phyloP scores from a whole-genome alignment of 2,113 vertebrate genomes.

The Chroicocephalus ridibundus region DNA sequence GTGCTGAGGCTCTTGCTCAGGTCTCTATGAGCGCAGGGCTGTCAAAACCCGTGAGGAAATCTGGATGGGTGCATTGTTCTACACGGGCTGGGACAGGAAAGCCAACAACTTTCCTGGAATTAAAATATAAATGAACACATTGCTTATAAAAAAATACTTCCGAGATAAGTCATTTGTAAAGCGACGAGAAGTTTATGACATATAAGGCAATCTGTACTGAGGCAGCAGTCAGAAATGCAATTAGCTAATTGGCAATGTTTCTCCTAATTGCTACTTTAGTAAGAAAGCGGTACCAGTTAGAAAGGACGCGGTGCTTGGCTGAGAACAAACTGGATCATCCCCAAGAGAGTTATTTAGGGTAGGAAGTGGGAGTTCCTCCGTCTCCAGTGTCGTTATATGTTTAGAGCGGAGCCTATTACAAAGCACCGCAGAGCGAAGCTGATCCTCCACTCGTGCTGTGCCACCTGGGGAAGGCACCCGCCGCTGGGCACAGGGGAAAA shows the following conservation, averaged over 20 bases:
- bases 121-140: slow-evolving; percentile 39
- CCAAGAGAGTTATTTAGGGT: background rate
- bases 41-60: background rate
- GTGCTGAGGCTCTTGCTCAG: background rate
- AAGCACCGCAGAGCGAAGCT: background rate
- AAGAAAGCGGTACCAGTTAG: background rate
- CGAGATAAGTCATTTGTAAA: slow-evolving; percentile 18
- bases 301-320: background rate
- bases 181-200: background rate
- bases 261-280: slow-evolving; percentile 6
- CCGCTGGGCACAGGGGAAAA: background rate
- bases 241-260: slow-evolving; percentile 51
- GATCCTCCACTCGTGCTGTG: background rate
- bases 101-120: slow-evolving; percentile 52
- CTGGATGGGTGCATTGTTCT: slow-evolving; percentile 35
- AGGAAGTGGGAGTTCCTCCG: slow-evolving; percentile 4
- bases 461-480: background rate
- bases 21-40: background rate
- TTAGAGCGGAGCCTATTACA: background rate
- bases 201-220: slow-evolving; percentile 46
- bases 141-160: slow-evolving; percentile 25
- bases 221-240: slow-evolving; percentile 36
- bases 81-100: background rate
- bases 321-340: background rate
- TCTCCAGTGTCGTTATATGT: background rate